Evolutionary conservation across 2,888 invertebrate species (phyloP), one percentile per base, ranked within the genome.

Genomic region (Pegoplata infirma): DNA sequence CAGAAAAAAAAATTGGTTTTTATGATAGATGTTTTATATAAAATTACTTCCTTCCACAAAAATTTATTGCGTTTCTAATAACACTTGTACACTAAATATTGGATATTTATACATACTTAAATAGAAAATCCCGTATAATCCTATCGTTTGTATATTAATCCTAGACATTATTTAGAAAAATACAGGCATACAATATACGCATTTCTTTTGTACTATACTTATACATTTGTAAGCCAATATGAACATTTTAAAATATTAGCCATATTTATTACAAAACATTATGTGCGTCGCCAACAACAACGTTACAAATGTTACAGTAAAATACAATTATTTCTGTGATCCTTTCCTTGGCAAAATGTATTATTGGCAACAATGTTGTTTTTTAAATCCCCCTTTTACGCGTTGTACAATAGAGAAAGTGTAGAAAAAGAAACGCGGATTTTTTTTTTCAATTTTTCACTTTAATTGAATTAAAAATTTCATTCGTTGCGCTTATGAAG

Each of bases 381-480:
- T 16, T 16, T 46, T 46, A 56, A 44, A 44, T 44, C 49, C 44
- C 46, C 47, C 58, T 49, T 49, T 53, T 32, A 14, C 51, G 14
- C 68, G 10, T 46, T 75, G 49, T 28, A 16, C 4, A 12, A 32
- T 25, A 36, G 32, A 7, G 23, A 55, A 47, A 46, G n/a, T 16
- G 32, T 44, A 7, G 28, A 47, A 53, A 66, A 19, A 21, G 21
- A 51, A 66, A 17, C 58, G 44, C 23, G 44, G 49, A 53, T n/a
- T 28, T 1, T 59, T 61, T 59, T 85, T 85, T 85, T 82, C 79
- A 85, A 84, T 85, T 87, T 85, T 84, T 84, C 83, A 83, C 82
- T 86, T 85, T 84, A 86, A 87, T 87, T 86, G 84, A 87, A 87
- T 87, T 87, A 87, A 87, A 86, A 86, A 68, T 63, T 87, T 86